Evolutionary conservation across 2,797 vertebrate genomes (phyloP).

Genomic region (Eulemur rubriventer): DNA sequence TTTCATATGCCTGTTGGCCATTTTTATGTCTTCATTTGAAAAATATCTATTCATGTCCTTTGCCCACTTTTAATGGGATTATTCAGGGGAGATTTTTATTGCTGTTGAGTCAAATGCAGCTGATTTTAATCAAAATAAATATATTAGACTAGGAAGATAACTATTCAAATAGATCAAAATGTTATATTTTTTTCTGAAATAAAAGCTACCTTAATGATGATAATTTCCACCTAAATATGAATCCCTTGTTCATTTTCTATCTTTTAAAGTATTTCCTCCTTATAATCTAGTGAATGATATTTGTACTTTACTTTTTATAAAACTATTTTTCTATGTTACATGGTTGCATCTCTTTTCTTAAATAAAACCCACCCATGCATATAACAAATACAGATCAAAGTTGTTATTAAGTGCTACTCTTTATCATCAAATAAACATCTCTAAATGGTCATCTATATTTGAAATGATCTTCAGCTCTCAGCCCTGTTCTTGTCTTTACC

Average conservation of each 20-base stretch:
- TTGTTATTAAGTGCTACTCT: neutral
- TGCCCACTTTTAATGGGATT: neutral
- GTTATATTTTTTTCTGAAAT: neutral
- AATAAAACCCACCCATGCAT: neutral
- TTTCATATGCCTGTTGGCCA: too few relatives aligned
- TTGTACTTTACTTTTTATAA: neutral
- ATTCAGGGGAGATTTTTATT: neutral
- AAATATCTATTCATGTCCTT: neutral
- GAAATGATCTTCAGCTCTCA: neutral
- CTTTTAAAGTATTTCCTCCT: neutral
- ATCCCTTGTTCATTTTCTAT: neutral
- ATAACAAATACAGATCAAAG: neutral
- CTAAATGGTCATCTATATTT: neutral
- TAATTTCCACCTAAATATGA: neutral
- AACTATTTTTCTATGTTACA: neutral
- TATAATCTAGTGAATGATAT: neutral
- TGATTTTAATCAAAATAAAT: neutral
- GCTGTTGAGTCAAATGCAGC: neutral
- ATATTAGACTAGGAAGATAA: neutral
- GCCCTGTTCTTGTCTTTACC: neutral
- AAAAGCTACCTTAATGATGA: neutral
- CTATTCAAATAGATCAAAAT: neutral
- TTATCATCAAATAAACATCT: neutral
- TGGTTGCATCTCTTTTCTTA: neutral
- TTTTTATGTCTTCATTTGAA: neutral